A percentile compares a stretch with the other conserved stretches of the same genome.
These are phyloP conservation scores for Euleptes europaea DNA, from an alignment of 2,113 vertebrate species.

Conservation along the genomic window DNA sequence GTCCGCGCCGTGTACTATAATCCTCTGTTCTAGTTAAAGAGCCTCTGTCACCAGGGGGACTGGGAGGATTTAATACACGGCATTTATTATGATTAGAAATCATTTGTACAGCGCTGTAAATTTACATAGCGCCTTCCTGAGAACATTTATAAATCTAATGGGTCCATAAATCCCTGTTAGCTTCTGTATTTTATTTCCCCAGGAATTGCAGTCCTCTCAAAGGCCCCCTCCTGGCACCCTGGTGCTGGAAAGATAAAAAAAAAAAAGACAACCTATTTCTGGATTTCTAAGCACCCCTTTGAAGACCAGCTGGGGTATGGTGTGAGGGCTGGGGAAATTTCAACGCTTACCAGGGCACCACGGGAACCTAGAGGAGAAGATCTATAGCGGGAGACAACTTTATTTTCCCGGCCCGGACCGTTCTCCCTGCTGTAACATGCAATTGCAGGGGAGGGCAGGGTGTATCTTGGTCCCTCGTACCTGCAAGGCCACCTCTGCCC, in stretches of 20 bases:
- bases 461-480: no score
- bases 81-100: constrained; percentile 73
- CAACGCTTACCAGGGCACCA: background rate
- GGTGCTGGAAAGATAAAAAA: constrained; percentile 33
- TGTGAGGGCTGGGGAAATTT: rapidly evolving
- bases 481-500: no score
- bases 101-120: constrained; percentile 70
- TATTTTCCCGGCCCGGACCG: background rate
- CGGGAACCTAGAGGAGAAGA: no score
- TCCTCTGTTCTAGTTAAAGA: constrained; percentile 69
- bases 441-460: no score
- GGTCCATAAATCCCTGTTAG: constrained; percentile 68
- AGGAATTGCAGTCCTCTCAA: constrained; percentile 57
- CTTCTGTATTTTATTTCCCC: constrained; percentile 58
- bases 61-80: constrained; percentile 67
- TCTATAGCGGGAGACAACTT: no score
- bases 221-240: constrained; percentile 8
- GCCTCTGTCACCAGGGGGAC: constrained; percentile 60
- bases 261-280: background rate
- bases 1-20: constrained; percentile 55
- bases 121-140: constrained; percentile 67
- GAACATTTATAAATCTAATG: constrained; percentile 69
- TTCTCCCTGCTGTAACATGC: background rate
- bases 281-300: constrained; percentile 5
- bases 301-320: background rate